Evolutionary conservation across 53 echinoderm and acorn worm species (phyloP).

Genomic region (Glandiceps talaboti): DNA sequence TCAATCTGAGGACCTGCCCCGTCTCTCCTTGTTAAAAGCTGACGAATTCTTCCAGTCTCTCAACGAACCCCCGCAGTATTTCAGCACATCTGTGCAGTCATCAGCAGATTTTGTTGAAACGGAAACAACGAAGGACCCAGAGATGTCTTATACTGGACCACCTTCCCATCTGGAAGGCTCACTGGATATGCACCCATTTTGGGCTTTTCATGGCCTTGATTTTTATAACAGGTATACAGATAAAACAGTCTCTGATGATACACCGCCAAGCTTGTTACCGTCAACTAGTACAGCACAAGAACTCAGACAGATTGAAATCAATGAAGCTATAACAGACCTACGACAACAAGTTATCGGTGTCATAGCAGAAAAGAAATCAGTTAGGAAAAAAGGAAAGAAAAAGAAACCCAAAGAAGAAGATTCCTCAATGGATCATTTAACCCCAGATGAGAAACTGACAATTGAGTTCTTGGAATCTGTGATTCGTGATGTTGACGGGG

Average conservation of each 20-base stretch:
- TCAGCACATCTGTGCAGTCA: slow-evolving; percentile 62
- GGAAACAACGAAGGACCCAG: slow-evolving; percentile 18
- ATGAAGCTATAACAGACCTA: slow-evolving; percentile 59
- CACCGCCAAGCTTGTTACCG: slow-evolving; percentile 57
- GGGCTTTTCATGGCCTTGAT: slow-evolving; percentile 54
- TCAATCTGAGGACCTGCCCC: slow-evolving; percentile 76
- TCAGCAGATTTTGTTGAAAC: slow-evolving; percentile 44
- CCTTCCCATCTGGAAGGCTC: slow-evolving; percentile 89
- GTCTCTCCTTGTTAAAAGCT: slow-evolving; percentile 46
- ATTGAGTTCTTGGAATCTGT: slow-evolving; percentile 88
- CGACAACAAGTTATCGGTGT: slow-evolving; percentile 53
- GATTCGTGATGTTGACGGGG: slow-evolving; percentile 60
- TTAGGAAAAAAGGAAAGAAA: background rate
- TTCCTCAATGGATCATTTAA: background rate
- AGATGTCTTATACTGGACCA: slow-evolving; percentile 92
- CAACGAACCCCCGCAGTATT: slow-evolving; percentile 68
- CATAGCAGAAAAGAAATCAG: slow-evolving; percentile 24
- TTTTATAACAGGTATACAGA: slow-evolving; percentile 36
- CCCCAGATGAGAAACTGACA: slow-evolving; percentile 53
- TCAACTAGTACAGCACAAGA: slow-evolving; percentile 63
- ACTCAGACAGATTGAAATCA: slow-evolving; percentile 63
- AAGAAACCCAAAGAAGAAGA: slow-evolving; percentile 4
- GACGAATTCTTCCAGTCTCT: slow-evolving; percentile 46
- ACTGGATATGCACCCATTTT: slow-evolving; percentile 83
- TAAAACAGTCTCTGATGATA: slow-evolving; percentile 26